Percentiles rank a stretch among this genome's conserved stretches.
These are phyloP conservation scores for Diabrotica virgifera DNA, from an alignment of 1,140 invertebrate species.

Conservation along the genomic window DNA sequence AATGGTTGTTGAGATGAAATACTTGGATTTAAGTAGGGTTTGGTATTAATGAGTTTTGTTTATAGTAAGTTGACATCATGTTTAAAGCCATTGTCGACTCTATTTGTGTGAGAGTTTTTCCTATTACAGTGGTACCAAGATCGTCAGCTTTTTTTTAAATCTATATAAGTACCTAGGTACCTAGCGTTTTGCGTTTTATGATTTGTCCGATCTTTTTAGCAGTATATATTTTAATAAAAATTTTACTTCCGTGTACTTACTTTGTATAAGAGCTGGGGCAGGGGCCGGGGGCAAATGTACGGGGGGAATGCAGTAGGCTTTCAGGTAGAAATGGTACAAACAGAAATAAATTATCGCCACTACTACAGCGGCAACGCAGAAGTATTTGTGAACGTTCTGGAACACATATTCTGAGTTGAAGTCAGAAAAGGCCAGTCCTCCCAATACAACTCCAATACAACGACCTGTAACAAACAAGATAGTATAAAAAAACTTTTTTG, in stretches of 20 bases:
- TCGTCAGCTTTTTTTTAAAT: too few relatives aligned
- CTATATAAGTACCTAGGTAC: too few relatives aligned
- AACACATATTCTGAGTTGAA: conserved; percentile 33
- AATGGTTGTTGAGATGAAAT: too few relatives aligned
- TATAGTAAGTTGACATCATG: too few relatives aligned
- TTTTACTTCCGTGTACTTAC: conserved; percentile 37
- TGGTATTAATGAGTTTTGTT: too few relatives aligned
- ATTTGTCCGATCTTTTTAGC: too few relatives aligned
- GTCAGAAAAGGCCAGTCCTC: conserved; percentile 41
- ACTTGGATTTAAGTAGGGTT: too few relatives aligned
- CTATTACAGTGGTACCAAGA: too few relatives aligned
- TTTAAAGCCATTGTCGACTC: too few relatives aligned
- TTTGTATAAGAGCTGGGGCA: conserved; percentile 36
- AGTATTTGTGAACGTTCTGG: conserved; percentile 39
- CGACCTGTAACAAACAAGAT: conserved; percentile 26
- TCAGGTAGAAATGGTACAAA: conserved; percentile 67
- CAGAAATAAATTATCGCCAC: conserved; percentile 64
- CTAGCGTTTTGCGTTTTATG: too few relatives aligned
- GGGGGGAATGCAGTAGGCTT: conserved; percentile 65
- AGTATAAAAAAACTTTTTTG: too few relatives aligned
- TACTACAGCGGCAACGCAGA: conserved; percentile 61
- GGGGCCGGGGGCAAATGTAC: conserved; percentile 40
- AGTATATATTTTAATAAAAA: background rate
- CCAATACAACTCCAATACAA: conserved; percentile 48
- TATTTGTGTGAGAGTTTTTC: too few relatives aligned